Base-by-base conservation (phyloP, 2,888 invertebrate species). In the Nesidiocoris tenuis region DNA sequence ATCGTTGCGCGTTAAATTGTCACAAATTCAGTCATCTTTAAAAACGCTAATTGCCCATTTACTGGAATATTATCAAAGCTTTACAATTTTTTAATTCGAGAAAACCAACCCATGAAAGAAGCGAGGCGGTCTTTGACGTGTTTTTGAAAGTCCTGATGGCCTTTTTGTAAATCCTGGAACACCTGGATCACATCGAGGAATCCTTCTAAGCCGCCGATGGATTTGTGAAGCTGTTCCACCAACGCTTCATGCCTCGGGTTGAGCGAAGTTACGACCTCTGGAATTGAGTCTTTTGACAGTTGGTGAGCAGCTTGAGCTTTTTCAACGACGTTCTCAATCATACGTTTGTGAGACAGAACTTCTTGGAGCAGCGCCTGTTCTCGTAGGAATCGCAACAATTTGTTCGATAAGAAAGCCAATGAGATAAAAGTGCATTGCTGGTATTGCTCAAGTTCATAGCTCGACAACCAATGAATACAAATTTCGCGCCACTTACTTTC, bases 81-180 rank as follows among this genome's bases (percentile, higher is more conserved):
- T n/a, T n/a, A n/a, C n/a, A n/a, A n/a, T n/a, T n/a, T n/a, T n/a
- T n/a, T n/a, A n/a, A n/a, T n/a, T n/a, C n/a, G n/a, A n/a, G n/a
- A n/a, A n/a, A n/a, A 74, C 75, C 76, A 74, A 84, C 84, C 84
- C 2, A 91, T 92, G 80, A 92, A 89, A 76, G 90, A 87, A 64
- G 92, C 89, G 3, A 97, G 85, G 80, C 92, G 91, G 82, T 96
- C 96, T 91, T 95, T 94, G 55, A 95, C 87, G 81, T 92, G 92
- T 82, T 95, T 95, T 81, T 95, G 93, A 84, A 94, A 93, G 81
- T 95, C 95, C 84, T 94, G 93, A 79, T 94, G 91, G 0, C 91
- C 88, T 82, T 94, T 94, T 80, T 94, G 93, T 75, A 93, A 87
- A 81, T 94, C 94, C 79, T 91, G 90, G 82, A 95, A 96, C 81